Base-by-base conservation (phyloP, 2,888 invertebrate species). In the Atherix ibis region DNA sequence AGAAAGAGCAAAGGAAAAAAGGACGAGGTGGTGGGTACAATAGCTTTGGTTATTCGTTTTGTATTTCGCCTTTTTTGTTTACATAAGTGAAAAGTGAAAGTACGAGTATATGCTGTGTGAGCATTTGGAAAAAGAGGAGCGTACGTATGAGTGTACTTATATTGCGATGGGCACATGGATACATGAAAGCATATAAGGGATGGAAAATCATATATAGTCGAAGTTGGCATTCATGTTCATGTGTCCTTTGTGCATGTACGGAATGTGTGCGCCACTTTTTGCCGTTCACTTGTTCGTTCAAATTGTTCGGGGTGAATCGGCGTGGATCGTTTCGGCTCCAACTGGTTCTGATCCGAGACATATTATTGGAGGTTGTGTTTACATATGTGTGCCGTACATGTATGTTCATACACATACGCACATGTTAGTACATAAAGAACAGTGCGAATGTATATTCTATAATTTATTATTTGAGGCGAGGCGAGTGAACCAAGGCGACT, bases 41-140 rank as follows among this genome's bases (percentile, higher is more conserved):
- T 6, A 8, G 22, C 10, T 6, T 8, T 22, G 22, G 6, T 22
- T 6, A 22, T 36, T 32, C 32, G 22, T 36, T 6, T 22, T 22
- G 22, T 22, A 10, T 22, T 8, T 22, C 22, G 22, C 9, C 9
- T 26, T 36, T 36, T 37, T 33, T 37, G 33, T 37, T 37, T 33
- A 33, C 33, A 36, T 36, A 40, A 36, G 37, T 31, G 33, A 38
- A 40, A 35, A 36, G 40, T 38, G 37, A 40, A 38, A 40, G 40
- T 33, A 32, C 35, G 28, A 29, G 30, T 32, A 9, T 24, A 22
- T 27, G 6, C 6, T 22, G 22, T 22, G 22, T 8, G 6, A 10
- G 10, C 22, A 10, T 8, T 22, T 8, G 10, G 22, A 22, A 22
- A 22, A n/a, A n/a, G n/a, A n/a, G n/a, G n/a, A n/a, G n/a, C n/a